Percentiles rank a stretch among this genome's conserved stretches.
These are phyloP conservation scores for Tipula lateralis DNA, from an alignment of 2,888 invertebrate genomes.

Conservation along the genomic window DNA sequence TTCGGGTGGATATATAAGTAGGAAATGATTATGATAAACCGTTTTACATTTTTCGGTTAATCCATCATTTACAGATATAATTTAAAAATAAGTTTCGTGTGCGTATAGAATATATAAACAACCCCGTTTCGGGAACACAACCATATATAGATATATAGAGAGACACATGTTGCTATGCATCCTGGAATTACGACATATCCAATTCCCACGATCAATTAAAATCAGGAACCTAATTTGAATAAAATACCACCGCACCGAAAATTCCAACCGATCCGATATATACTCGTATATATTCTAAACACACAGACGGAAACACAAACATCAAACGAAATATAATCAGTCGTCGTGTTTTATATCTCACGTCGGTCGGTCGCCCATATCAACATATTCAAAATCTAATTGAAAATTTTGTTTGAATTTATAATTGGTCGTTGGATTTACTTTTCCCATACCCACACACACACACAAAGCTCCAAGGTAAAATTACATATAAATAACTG, in stretches of 20 bases:
- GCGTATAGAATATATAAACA: not conserved
- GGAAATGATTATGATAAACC: slow-evolving; percentile 11
- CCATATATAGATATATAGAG: not conserved
- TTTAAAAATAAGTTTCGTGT: not conserved
- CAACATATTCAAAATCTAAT: not conserved
- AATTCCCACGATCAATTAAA: slow-evolving; percentile 7
- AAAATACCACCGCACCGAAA: not conserved
- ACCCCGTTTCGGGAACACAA: not conserved
- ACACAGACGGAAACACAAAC: not conserved
- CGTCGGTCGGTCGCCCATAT: not conserved
- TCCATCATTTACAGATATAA: not conserved
- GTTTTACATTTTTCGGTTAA: not conserved
- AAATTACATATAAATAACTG: not conserved
- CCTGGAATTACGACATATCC: not conserved
- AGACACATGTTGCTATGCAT: not conserved
- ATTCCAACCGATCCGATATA: not conserved
- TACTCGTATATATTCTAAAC: not conserved
- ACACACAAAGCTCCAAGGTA: not conserved
- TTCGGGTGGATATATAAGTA: not conserved
- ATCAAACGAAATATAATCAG: slow-evolving; percentile 3
- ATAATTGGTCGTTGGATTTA: not conserved
- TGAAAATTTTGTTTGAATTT: slow-evolving; percentile 3
- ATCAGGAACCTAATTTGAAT: not conserved
- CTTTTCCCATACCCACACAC: not conserved
- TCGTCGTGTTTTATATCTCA: not conserved